Evolutionary conservation across 2,888 invertebrate species (phyloP), one percentile per base, ranked within the genome.

Genomic region (Leptinotarsa haldemani): DNA sequence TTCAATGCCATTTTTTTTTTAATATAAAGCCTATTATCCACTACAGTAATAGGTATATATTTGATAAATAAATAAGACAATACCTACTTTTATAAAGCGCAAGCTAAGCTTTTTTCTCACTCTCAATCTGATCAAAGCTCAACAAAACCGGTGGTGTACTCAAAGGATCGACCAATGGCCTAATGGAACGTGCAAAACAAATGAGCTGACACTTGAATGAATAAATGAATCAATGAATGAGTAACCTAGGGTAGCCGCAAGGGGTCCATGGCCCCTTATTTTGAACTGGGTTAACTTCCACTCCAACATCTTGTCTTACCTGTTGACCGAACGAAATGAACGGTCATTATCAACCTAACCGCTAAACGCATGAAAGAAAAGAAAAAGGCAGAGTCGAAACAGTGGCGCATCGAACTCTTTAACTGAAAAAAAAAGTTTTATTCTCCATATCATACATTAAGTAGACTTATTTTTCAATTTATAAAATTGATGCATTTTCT

Each of bases 181-280:
- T 20, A 20, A 30, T 61, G n/a, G 61, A 30, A 30, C 15, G n/a
- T 30, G 30, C 61, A 30, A 30, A 61, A 40, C 40, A 61, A 61
- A 40, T 61, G 25, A 61, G 61, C 40, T 16, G 25, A 40, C 30
- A 61, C 61, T 61, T 75, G 75, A 76, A 74, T 74, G 71, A 68
- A 74, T 66, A 64, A 53, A 68, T 48, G n/a, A 72, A 63, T 74
- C 72, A 77, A 77, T 77, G 77, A 72, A 69, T 70, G 77, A 69
- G 73, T 71, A 77, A 70, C 74, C 68, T 71, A 69, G 73, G 74
- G 64, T 77, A 75, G 69, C 73, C 77, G 76, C 69, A 48, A 70
- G 69, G 74, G 76, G 74, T 69, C 72, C 65, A 74, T 65, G 71
- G 70, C 65, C 70, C 65, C 71, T 50, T 69, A 65, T 70, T 73